A percentile compares a stretch with the other conserved stretches of the same genome.
phyloP scores from a whole-genome alignment of 2,113 vertebrate species.

The Syngnathus scovelli region DNA sequence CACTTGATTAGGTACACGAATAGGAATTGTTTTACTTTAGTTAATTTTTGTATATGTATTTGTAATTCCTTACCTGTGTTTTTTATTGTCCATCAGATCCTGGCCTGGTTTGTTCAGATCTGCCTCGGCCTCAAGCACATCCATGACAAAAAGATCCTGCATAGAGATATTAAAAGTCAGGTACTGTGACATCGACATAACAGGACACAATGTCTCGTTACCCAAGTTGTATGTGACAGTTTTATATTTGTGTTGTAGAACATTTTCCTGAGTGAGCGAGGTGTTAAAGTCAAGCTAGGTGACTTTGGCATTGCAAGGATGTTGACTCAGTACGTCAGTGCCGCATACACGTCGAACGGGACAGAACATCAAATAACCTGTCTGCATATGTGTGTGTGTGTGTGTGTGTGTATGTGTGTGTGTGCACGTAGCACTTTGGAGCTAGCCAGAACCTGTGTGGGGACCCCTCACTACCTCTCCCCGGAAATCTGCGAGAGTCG shows the following conservation, averaged over 20 bases:
- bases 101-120: conserved; percentile 90
- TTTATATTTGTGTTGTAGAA: conserved; percentile 72
- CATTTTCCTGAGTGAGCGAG: conserved; percentile 83
- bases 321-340: conserved; percentile 81
- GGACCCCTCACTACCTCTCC: conserved; percentile 88
- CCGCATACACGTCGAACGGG: conserved; percentile 15
- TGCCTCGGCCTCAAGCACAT: conserved; percentile 90
- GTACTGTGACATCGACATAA: conserved; percentile 54
- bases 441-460: conserved; percentile 82
- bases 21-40: neutral
- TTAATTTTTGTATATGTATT: neutral
- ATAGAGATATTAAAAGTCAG: conserved; percentile 91
- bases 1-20: neutral
- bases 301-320: conserved; percentile 91
- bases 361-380: neutral
- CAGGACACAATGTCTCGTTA: neutral
- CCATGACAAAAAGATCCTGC: conserved; percentile 88
- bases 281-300: conserved; percentile 82
- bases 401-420: neutral
- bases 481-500: conserved; percentile 91
- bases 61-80: neutral
- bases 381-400: neutral
- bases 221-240: neutral
- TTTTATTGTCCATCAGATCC: conserved; percentile 67
- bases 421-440: conserved; percentile 78